Evolutionary conservation across 2,888 invertebrate genomes (phyloP).

Genomic region (Andrena haemorrhoa): DNA sequence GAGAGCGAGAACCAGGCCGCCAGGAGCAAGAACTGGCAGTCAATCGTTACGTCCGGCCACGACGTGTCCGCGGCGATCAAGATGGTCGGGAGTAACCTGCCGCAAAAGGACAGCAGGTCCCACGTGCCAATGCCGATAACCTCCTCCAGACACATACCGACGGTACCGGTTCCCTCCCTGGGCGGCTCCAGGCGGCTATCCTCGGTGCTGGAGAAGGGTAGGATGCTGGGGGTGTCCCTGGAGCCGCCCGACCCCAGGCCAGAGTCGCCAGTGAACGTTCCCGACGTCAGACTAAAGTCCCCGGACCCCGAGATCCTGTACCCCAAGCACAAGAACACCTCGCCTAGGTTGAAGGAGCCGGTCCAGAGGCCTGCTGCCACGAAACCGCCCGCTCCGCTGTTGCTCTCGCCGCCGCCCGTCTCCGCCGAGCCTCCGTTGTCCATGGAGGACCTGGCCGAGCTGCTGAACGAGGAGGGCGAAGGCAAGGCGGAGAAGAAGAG

Average conservation of each 20-base stretch:
- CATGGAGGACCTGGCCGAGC: conserved; percentile 80
- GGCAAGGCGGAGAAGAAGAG: conserved; percentile 41
- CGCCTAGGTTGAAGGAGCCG: conserved; percentile 65
- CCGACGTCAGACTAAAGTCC: conserved; percentile 70
- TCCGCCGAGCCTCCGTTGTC: conserved; percentile 80
- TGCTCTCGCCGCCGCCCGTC: conserved; percentile 77
- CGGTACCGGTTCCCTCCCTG: conserved; percentile 75
- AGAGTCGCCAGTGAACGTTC: conserved; percentile 64
- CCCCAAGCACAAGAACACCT: conserved; percentile 56
- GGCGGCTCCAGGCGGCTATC: conserved; percentile 75
- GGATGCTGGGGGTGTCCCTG: conserved; percentile 44
- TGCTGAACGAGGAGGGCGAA: conserved; percentile 77
- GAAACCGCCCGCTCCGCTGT: conserved; percentile 66
- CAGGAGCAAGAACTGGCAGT: conserved; percentile 55
- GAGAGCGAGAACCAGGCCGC: conserved; percentile 61
- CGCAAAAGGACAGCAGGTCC: conserved; percentile 55
- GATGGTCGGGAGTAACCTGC: conserved; percentile 61
- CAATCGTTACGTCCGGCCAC: conserved; percentile 49
- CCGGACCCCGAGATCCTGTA: conserved; percentile 73
- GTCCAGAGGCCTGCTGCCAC: background rate
- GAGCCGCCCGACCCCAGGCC: conserved; percentile 49
- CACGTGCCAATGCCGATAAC: conserved; percentile 15
- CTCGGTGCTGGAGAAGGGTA: conserved; percentile 72
- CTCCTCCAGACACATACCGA: conserved; percentile 73
- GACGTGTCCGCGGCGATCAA: conserved; percentile 64